Evolutionary conservation across 2,888 invertebrate species (phyloP), one percentile per base, ranked within the genome.

Genomic region (Drosophila tanythrix): DNA sequence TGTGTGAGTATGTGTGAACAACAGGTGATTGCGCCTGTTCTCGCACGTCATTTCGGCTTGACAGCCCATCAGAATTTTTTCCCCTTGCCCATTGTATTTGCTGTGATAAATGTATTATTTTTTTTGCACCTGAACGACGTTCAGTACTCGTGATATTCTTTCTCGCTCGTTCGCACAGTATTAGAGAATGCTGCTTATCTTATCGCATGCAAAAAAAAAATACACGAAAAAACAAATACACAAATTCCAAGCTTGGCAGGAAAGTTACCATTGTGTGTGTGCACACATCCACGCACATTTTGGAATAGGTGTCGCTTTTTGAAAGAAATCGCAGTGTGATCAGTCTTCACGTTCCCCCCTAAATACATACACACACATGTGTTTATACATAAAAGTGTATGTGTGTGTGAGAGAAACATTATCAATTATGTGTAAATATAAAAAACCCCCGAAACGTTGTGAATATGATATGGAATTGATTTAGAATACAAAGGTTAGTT

Each of bases 21-120:
- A 88, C 90, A 89, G 84, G 84, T 85, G 90, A 88, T 88, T 84
- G 84, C 67, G 69, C 52, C 65, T 82, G 70, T 65, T 79, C 78
- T 29, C 46, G 53, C 62, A 71, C 58, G 55, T 72, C 68, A 43
- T 18, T 48, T 76, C 33, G n/a, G 46, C 43, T 78, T 73, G 79
- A 66, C 78, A 62, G 73, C 36, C 68, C 50, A 68, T 62, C 63
- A 63, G 58, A 81, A 58, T 78, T 83, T 78, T 72, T 88, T 78
- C 68, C 60, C 53, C 40, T 64, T 51, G 63, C 70, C 71, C 53
- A 55, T 25, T 74, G 60, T 81, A 86, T 55, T 87, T 79, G 66
- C 70, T 87, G 67, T 79, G 86, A 70, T 70, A 78, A 71, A 75
- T 83, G 76, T 76, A 79, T 21, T 15, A 25, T 15, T 21, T 46